These are phyloP conservation scores for Holothuria glaberrima DNA, from an alignment of 35 echinoderm and acorn worm species.

Conservation along the genomic window DNA sequence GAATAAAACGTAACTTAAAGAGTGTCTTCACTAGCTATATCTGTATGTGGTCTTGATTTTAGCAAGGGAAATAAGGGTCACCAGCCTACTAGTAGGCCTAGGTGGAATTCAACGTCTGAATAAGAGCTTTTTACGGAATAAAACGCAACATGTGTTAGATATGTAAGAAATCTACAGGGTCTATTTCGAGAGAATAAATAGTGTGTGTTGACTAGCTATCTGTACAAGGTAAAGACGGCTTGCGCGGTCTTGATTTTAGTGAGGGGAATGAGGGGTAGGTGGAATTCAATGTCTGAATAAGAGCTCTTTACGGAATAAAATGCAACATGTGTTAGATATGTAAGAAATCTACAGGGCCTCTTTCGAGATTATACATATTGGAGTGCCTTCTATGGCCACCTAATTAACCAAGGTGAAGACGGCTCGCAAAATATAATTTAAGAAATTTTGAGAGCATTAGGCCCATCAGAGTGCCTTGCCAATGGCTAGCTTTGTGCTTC, in stretches of 20 bases:
- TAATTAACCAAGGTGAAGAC: neutral
- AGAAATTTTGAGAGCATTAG: neutral
- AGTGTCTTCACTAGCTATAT: too few species aligned
- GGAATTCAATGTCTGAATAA: constrained; percentile 3
- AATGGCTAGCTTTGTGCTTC: neutral
- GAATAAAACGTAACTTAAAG: too few species aligned
- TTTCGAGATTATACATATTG: neutral
- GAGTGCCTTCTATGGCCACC: neutral
- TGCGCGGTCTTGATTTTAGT: neutral
- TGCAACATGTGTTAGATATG: neutral
- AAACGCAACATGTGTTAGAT: too few species aligned
- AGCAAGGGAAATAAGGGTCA: too few species aligned
- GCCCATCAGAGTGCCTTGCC: neutral
- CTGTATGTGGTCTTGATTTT: too few species aligned
- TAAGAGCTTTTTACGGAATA: too few species aligned
- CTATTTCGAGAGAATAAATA: too few species aligned
- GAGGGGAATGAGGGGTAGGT: neutral
- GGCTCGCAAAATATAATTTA: neutral
- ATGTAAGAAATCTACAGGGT: too few species aligned
- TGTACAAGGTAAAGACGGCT: too few species aligned
- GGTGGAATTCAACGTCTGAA: too few species aligned
- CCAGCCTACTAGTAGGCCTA: too few species aligned
- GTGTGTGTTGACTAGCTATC: too few species aligned
- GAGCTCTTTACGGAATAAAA: neutral
- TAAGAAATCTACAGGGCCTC: neutral